phyloP scores from a whole-genome alignment of 2,888 invertebrate species.

The Drosophila subquinaria region DNA sequence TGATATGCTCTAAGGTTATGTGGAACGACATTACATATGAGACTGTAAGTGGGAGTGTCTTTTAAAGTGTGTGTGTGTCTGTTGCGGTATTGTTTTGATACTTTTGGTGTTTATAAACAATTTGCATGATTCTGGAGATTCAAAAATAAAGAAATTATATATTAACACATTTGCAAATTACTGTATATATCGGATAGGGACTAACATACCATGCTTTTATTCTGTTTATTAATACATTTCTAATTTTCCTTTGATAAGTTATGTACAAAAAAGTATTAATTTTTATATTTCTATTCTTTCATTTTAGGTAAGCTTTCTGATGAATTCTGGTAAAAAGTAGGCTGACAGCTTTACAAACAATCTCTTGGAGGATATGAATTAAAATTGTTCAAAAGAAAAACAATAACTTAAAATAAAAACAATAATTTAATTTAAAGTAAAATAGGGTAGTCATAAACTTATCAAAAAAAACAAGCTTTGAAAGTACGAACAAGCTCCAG shows the following conservation, averaged over 20 bases:
- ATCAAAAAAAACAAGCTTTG: neutral
- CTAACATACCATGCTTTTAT: neutral
- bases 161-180: neutral
- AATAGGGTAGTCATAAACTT: neutral
- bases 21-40: slow-evolving; percentile 18
- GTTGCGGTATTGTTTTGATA: slow-evolving; percentile 19
- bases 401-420: neutral
- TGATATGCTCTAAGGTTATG: slow-evolving; percentile 30
- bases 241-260: neutral
- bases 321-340: neutral
- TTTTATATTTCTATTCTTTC: slow-evolving; percentile 7
- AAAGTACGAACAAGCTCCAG: neutral
- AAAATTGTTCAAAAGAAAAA: neutral
- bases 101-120: slow-evolving; percentile 42
- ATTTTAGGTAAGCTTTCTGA: slow-evolving; percentile 44
- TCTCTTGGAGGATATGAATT: neutral
- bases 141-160: neutral
- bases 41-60: slow-evolving; percentile 2
- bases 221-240: neutral
- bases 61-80: slow-evolving; percentile 3
- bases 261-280: neutral
- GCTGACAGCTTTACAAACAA: neutral
- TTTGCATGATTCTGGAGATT: slow-evolving; percentile 25
- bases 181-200: neutral
- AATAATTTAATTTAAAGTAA: neutral